Base-by-base conservation (phyloP, 2,888 invertebrate genomes). In the Metallyticus violacea region DNA sequence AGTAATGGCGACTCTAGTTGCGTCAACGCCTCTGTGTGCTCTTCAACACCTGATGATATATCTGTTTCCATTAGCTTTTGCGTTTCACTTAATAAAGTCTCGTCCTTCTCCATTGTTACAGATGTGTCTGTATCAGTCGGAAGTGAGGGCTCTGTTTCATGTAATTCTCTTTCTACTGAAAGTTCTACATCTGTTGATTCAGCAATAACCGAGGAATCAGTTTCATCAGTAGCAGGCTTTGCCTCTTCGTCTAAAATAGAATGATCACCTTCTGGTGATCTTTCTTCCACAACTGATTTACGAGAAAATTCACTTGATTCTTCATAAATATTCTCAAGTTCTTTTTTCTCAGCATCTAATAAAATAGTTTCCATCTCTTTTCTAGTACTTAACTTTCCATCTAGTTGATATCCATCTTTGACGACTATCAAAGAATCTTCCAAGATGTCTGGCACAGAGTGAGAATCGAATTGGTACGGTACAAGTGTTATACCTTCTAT, bases 131-230 rank as follows among this genome's bases (percentile, higher is more conserved):
- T 26, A 22, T 62, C 81, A 15, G 27, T 80, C 6, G n/a, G 80
- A n/a, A 77, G 62, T 7, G 26, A 79, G 9, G 80, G 81, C 7
- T 85, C 85, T 62, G 76, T 81, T n/a, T 85, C 79, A 15, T 76
- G 85, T n/a, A 81, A 40, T 27, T 77, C 76, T 22, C 7, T 84
- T 6, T 84, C 86, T 22, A 26, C 30, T 25, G 79, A 62, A 3
- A 83, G n/a, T 22, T 82, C 86, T 22, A 83, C 22, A 9, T 79
- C 79, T 25, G 77, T n/a, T 9, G 79, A 86, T 62, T 86, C 83
- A 40, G 76, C 62, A n/a, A 83, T 29, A 2, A 25, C 85, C 7
- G 78, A 81, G 9, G 81, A 82, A 82, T 28, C 78, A 30, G 77
- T 78, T 82, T 82, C 78, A 77, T 77, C 77, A 0, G 81, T 0